These are phyloP conservation scores for Taphrorychus bicolor DNA, from an alignment of 2,888 invertebrate genomes.

Conservation along the genomic window DNA sequence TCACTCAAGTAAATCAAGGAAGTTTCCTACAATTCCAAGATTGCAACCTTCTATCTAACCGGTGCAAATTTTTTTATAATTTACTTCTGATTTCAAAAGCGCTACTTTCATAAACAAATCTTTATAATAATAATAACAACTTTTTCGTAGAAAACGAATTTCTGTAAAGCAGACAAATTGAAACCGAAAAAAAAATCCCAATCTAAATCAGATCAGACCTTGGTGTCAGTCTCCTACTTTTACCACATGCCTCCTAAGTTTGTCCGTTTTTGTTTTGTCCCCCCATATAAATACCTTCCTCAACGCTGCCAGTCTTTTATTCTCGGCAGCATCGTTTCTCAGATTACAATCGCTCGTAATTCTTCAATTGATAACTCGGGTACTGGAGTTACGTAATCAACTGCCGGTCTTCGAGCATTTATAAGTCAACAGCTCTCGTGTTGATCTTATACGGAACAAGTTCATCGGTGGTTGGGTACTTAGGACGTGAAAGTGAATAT, in stretches of 20 bases:
- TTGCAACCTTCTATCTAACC: no score
- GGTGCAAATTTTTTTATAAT: no score
- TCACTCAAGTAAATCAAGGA: no score
- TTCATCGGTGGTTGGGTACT: not conserved
- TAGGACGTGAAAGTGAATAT: constrained; percentile 27
- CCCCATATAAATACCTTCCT: constrained; percentile 34
- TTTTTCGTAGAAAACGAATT: not conserved
- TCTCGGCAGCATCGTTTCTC: constrained; percentile 12
- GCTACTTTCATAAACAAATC: no score
- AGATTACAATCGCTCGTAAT: not conserved
- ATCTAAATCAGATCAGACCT: not conserved
- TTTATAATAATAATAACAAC: not conserved
- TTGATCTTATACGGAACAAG: not conserved
- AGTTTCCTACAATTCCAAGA: no score
- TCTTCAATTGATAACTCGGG: not conserved
- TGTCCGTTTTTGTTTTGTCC: not conserved
- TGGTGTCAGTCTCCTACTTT: not conserved
- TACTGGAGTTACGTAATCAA: not conserved
- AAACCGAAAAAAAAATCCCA: not conserved
- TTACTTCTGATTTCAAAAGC: no score
- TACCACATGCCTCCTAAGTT: not conserved
- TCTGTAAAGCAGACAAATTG: not conserved
- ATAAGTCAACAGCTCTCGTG: not conserved
- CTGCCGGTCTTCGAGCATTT: not conserved
- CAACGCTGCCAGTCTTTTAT: constrained; percentile 17